Conservation (phyloP, 1,140 invertebrate species). For the Brachionus koreanus region DNA sequence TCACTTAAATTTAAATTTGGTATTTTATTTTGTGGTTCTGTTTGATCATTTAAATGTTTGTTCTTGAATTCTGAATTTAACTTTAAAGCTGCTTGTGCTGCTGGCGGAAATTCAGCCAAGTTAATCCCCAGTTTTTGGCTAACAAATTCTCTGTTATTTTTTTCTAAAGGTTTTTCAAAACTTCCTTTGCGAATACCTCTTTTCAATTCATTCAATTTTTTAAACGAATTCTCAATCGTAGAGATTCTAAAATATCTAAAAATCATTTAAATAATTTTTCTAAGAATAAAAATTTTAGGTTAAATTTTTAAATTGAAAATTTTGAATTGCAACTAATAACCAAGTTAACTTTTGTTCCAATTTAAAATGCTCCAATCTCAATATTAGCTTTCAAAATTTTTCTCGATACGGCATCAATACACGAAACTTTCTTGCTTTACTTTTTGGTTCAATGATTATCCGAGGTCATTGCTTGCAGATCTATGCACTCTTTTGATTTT, state of each 20-base stretch:
- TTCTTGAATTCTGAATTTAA: neutral
- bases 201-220: neutral
- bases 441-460: neutral
- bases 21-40: neutral
- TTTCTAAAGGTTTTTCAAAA: neutral
- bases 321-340: neutral
- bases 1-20: neutral
- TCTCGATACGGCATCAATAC: no score
- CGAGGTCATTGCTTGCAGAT: no score
- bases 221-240: neutral
- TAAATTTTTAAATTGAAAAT: neutral
- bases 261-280: slow-evolving; percentile 15
- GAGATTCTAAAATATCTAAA: neutral
- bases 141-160: neutral
- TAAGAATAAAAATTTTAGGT: neutral
- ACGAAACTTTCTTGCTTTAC: neutral
- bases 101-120: neutral
- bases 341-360: neutral
- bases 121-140: neutral
- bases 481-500: no score
- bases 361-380: no score
- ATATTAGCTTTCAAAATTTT: no score
- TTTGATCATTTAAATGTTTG: neutral
- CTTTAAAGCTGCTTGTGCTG: neutral
- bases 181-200: neutral